phyloP scores from a whole-genome alignment of 2,113 vertebrate genomes.

The Pachypanchax playfairii region DNA sequence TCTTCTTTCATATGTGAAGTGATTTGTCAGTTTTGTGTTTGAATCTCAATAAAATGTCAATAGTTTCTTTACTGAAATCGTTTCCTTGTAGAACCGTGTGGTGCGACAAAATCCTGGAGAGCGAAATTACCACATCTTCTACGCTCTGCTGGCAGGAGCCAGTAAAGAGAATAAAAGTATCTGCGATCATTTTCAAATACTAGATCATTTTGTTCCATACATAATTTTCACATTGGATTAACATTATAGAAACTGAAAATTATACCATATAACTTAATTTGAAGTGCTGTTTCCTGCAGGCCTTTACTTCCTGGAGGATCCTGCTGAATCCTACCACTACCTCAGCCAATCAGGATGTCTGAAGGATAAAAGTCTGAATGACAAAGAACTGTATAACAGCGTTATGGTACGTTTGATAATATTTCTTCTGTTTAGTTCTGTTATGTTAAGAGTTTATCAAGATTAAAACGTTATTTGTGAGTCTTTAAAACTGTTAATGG shows the following conservation, averaged over 20 bases:
- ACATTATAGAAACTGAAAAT: too few relatives aligned
- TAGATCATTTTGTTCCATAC: too few relatives aligned
- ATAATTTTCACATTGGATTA: too few relatives aligned
- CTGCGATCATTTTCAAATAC: neutral
- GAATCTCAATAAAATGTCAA: slow-evolving; percentile 19
- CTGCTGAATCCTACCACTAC: slow-evolving; percentile 84
- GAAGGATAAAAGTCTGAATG: slow-evolving; percentile 86
- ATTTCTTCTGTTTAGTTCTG: neutral
- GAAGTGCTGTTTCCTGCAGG: slow-evolving; percentile 66
- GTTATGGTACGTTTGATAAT: slow-evolving; percentile 84
- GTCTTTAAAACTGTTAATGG: neutral
- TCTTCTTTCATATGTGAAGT: neutral
- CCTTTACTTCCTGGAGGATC: slow-evolving; percentile 84
- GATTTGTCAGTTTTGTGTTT: slow-evolving; percentile 5
- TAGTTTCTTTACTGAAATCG: slow-evolving; percentile 11
- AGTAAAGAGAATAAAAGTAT: slow-evolving; percentile 83
- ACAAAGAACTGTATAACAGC: slow-evolving; percentile 85
- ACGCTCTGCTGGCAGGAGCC: slow-evolving; percentile 87
- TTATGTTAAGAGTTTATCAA: too few relatives aligned
- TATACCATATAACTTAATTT: too few relatives aligned
- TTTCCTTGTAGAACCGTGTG: slow-evolving; percentile 86
- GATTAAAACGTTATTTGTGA: too few relatives aligned
- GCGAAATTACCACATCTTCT: slow-evolving; percentile 93
- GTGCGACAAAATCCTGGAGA: slow-evolving; percentile 90
- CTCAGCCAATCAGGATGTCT: slow-evolving; percentile 88